Evolutionary conservation across 2,113 vertebrate species (phyloP).

Genomic region (Sylvia atricapilla): DNA sequence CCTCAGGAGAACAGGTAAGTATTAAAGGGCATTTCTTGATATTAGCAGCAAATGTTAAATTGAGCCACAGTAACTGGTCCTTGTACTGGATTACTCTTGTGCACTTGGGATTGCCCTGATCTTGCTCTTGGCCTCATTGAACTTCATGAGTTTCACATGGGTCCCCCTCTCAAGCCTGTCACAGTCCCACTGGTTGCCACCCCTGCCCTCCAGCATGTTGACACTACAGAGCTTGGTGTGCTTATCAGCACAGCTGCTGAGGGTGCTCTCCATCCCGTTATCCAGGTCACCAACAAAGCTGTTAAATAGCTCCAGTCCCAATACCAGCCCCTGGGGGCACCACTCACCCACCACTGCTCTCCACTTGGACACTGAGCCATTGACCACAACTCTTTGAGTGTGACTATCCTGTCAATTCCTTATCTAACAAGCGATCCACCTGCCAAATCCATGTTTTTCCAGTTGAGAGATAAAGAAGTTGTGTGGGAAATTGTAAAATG

Average conservation of each 20-base stretch:
- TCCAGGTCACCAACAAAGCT: not conserved
- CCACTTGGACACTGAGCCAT: not conserved
- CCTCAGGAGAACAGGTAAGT: conserved; percentile 25
- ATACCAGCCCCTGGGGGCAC: not conserved
- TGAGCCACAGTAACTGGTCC: not conserved
- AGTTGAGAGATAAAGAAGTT: not conserved
- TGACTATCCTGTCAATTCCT: not conserved
- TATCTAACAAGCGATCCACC: not conserved
- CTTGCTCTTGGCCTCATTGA: not conserved
- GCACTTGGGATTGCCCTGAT: not conserved
- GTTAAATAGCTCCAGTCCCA: fast-evolving
- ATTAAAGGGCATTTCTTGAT: not conserved
- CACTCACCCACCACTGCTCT: not conserved
- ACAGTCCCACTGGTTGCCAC: not conserved
- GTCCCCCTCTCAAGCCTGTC: not conserved
- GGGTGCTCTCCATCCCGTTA: not conserved
- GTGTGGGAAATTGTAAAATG: not conserved
- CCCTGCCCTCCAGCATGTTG: not conserved
- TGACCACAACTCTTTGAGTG: no score
- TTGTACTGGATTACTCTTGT: not conserved
- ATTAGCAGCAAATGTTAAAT: not conserved
- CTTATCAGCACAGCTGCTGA: not conserved
- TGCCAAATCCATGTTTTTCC: not conserved
- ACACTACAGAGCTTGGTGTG: not conserved
- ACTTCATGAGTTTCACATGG: not conserved